Percentiles rank a stretch among this genome's conserved stretches.
These are phyloP conservation scores for Ichneumon xanthorius DNA, from an alignment of 2,888 invertebrate species.

Conservation along the genomic window DNA sequence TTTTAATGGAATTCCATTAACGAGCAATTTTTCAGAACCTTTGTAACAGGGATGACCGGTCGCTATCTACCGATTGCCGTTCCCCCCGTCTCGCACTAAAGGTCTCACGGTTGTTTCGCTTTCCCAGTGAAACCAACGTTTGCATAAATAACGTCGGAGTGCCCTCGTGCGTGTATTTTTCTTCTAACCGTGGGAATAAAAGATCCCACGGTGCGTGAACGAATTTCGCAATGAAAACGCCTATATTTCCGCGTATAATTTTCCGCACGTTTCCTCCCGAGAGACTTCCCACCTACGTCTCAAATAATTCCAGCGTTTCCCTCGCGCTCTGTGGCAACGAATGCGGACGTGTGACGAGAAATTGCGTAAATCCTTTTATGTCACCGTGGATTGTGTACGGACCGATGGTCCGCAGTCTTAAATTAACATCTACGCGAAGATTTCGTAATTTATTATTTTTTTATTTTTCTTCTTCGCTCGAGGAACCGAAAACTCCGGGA, in stretches of 20 bases:
- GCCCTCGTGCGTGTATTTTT: too few species aligned
- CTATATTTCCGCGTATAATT: slow-evolving; percentile 5
- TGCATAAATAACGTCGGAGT: slow-evolving; percentile 1
- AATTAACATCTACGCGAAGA: neutral
- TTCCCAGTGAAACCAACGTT: slow-evolving; percentile 8
- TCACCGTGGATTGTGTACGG: neutral
- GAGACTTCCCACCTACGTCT: neutral
- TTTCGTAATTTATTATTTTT: neutral
- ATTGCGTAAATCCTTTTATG: slow-evolving; percentile 29
- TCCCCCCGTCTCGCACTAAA: too few species aligned
- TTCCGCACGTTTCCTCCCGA: neutral
- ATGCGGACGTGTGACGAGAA: neutral
- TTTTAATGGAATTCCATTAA: too few species aligned
- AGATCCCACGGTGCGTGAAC: neutral
- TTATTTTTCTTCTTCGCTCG: slow-evolving; percentile 6
- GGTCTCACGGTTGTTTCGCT: neutral
- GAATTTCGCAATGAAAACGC: slow-evolving; percentile 33
- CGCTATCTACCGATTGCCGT: too few species aligned
- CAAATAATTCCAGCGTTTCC: slow-evolving; percentile 4
- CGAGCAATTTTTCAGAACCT: too few species aligned
- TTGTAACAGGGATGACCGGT: too few species aligned
- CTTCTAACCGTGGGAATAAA: neutral
- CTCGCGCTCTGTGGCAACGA: neutral
- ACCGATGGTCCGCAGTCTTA: neutral
- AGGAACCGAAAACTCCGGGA: neutral